phyloP scores from a whole-genome alignment of 2,888 invertebrate genomes.

The Nemoura dubitans region DNA sequence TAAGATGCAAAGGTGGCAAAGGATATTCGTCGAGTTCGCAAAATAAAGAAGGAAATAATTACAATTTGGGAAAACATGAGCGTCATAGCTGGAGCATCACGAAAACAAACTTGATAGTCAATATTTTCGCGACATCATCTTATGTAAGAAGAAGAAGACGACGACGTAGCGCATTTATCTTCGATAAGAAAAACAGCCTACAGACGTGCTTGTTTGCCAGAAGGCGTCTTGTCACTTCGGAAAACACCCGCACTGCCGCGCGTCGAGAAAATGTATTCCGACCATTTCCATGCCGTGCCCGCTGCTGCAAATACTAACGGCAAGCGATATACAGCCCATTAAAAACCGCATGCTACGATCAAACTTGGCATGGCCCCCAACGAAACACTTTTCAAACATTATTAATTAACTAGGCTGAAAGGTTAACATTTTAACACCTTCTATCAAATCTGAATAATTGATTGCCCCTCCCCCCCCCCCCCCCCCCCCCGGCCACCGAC shows the following conservation, averaged over 20 bases:
- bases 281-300: not conserved
- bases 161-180: not conserved
- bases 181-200: not conserved
- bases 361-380: not conserved
- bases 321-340: not conserved
- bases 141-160: too few relatives aligned
- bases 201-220: not conserved
- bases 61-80: not conserved
- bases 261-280: not conserved
- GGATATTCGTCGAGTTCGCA: not conserved
- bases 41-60: not conserved
- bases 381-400: not conserved
- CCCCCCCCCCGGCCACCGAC: not conserved
- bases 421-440: not conserved
- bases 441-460: constrained; percentile 7
- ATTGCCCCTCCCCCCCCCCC: too few relatives aligned
- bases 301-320: not conserved
- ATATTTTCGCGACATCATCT: not conserved
- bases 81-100: not conserved
- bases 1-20: too few relatives aligned
- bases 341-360: not conserved
- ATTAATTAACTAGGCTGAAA: not conserved
- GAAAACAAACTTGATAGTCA: not conserved
- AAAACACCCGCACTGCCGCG: not conserved
- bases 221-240: not conserved